phyloP scores from a whole-genome alignment of 92 coral and sea anemone species.

The Actinostola sp. region DNA sequence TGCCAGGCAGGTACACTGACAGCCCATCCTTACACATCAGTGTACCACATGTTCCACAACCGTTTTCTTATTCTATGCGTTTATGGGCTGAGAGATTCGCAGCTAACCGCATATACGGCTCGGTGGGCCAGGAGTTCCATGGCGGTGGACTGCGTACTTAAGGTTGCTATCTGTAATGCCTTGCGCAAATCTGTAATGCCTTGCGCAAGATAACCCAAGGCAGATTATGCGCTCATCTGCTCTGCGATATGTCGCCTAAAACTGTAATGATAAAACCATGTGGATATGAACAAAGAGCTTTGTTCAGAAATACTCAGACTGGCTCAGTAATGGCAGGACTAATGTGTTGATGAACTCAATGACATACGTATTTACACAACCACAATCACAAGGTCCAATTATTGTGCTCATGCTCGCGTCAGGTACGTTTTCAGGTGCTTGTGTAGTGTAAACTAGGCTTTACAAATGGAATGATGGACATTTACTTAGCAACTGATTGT shows the following conservation, averaged over 20 bases:
- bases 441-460: too few species aligned
- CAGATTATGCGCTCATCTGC: neutral
- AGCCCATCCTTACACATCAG: conserved; percentile 1
- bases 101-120: too few species aligned
- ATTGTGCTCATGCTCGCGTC: too few species aligned
- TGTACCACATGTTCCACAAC: conserved; percentile 9
- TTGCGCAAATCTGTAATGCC: neutral
- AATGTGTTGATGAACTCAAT: neutral
- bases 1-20: neutral
- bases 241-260: neutral
- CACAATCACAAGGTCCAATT: too few species aligned
- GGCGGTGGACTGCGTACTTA: too few species aligned
- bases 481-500: too few species aligned
- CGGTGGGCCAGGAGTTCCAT: neutral
- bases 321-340: neutral
- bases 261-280: conserved; percentile 9
- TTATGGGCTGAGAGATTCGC: too few species aligned
- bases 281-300: neutral
- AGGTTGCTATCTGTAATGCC: neutral
- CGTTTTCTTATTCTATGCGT: neutral
- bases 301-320: too few species aligned
- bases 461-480: too few species aligned
- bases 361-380: neutral
- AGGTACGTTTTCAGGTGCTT: too few species aligned
- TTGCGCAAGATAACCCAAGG: neutral